Conservation (phyloP, 2,888 invertebrate genomes). For the Brenthis ino region DNA sequence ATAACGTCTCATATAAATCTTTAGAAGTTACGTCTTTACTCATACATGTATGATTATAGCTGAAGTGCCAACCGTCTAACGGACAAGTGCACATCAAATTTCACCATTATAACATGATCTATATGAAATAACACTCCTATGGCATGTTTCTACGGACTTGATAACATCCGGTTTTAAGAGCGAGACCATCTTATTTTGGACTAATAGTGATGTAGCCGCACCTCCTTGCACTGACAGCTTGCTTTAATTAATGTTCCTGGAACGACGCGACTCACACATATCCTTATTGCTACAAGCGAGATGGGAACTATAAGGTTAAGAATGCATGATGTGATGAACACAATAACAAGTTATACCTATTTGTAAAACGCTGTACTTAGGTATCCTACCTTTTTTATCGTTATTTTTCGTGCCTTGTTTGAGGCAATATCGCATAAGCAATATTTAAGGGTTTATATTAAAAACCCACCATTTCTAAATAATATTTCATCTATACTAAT, state of each 20-base stretch:
- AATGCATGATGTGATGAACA: background rate
- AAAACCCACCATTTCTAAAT: too few relatives aligned
- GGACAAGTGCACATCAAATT: conserved; percentile 54
- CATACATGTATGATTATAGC: conserved; percentile 3
- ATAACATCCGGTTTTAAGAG: conserved; percentile 38
- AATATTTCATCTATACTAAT: too few relatives aligned
- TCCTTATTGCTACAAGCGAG: conserved; percentile 56
- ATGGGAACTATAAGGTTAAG: background rate
- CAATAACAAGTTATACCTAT: background rate
- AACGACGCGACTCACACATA: conserved; percentile 52
- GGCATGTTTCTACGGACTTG: conserved; percentile 13
- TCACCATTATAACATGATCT: conserved; percentile 21
- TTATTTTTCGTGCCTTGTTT: too few relatives aligned
- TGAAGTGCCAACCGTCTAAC: conserved; percentile 50
- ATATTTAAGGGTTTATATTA: too few relatives aligned
- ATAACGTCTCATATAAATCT: background rate
- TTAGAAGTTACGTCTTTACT: conserved; percentile 2
- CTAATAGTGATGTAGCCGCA: conserved; percentile 60
- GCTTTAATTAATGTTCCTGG: conserved; percentile 74
- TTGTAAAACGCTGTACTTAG: background rate
- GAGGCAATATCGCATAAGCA: too few relatives aligned
- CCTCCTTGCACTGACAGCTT: conserved; percentile 76
- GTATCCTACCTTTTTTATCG: too few relatives aligned
- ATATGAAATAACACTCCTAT: conserved; percentile 14
- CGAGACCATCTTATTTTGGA: conserved; percentile 56